phyloP scores from a whole-genome alignment of 2,113 vertebrate genomes.

The Phaethornis superciliosus region DNA sequence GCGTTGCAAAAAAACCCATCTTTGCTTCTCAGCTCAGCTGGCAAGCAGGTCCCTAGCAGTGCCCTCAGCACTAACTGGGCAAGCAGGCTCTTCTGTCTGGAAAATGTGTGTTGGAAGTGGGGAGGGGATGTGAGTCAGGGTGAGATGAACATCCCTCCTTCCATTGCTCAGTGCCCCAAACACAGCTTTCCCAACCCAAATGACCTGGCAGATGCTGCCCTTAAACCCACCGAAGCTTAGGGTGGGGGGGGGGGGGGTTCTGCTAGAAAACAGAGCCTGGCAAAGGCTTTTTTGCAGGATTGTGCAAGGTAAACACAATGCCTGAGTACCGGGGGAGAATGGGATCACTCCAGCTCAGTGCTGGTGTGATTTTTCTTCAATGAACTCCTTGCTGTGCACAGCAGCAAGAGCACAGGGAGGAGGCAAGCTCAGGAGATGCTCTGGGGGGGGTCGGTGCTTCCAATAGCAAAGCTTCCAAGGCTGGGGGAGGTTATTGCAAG shows the following conservation, averaged over 20 bases:
- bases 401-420: not conserved
- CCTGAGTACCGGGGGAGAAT: not conserved
- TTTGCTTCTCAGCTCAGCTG: not conserved
- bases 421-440: not conserved
- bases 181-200: not conserved
- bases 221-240: not conserved
- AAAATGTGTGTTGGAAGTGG: not conserved
- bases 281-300: not conserved
- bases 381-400: accelerated
- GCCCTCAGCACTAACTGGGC: not conserved
- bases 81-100: not conserved
- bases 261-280: not conserved
- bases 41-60: not conserved
- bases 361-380: not conserved
- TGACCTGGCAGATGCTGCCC: not conserved
- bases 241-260: not conserved
- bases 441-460: accelerated
- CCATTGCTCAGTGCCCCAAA: not conserved
- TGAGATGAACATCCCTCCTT: not conserved
- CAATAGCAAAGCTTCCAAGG: accelerated
- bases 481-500: accelerated
- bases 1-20: not conserved
- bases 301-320: not conserved
- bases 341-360: not conserved
- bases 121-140: not conserved